phyloP scores from a whole-genome alignment of 2,113 vertebrate genomes.

The Periophthalmodon schlosseri region DNA sequence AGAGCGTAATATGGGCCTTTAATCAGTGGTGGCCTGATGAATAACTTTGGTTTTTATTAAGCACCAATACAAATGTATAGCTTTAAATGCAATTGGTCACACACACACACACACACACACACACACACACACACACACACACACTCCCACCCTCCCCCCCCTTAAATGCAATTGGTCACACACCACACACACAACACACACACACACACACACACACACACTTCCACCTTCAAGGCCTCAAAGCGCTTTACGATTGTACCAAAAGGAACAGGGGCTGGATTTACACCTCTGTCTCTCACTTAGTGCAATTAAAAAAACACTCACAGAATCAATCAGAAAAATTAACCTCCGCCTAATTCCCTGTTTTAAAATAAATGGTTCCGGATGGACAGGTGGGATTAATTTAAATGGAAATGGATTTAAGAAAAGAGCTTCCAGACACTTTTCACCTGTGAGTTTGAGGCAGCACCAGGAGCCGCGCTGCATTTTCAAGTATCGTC shows the following conservation, averaged over 20 bases:
- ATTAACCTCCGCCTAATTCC: not conserved
- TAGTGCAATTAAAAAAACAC: not conserved
- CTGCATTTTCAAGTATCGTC: too few species aligned
- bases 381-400: not conserved
- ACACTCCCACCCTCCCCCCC: too few species aligned
- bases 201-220: too few species aligned
- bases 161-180: too few species aligned
- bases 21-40: not conserved
- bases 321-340: not conserved
- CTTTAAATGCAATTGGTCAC: not conserved
- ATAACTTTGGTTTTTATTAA: not conserved
- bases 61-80: not conserved
- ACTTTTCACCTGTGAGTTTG: not conserved
- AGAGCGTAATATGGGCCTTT: too few species aligned
- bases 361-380: not conserved
- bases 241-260: too few species aligned
- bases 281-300: not conserved
- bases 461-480: too few species aligned
- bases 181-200: too few species aligned
- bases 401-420: conserved; percentile 1
- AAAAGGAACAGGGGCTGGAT: not conserved
- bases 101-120: too few species aligned
- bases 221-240: too few species aligned
- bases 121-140: too few species aligned
- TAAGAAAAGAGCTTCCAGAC: not conserved